Base-by-base conservation (phyloP, 2,797 vertebrate species). In the Bufotes viridis region DNA sequence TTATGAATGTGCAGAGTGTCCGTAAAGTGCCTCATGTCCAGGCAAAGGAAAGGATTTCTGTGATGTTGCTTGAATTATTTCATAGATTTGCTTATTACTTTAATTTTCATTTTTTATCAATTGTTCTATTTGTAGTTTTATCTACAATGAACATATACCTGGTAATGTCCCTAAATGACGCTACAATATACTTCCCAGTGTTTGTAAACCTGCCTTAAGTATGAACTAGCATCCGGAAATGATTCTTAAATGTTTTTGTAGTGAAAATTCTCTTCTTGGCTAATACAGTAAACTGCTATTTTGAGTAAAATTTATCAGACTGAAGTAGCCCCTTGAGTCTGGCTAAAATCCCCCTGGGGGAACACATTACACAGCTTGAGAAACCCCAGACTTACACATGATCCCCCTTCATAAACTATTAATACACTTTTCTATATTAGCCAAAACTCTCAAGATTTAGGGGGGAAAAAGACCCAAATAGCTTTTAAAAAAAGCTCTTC, bases 251-350 rank as follows among this genome's bases (percentile, higher is more conserved):
- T 42, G 57, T 22, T 34, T 80, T 58, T 18, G 34, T 61, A 60
- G 57, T 61, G 78, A 60, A 80, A 34, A 18, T 34, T 80, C 55
- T 61, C 34, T 80, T 80, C 24, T 80, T 80, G 55, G 17, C 78
- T 80, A 34, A 80, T 61, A 80, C 24, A 80, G 57, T 80, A 80
- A 60, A 80, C 57, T 60, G 78, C 57, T 84, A 84, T 72, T 84
- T 58, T 57, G 24, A 58, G 53, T 74, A 53, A 78, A 63, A 76
- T 78, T 29, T 51, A 55, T 78, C 15, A 85, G 57, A 84, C 69
- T 61, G n/a, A 60, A 76, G 58, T 49, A 61, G 55, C 78, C 84
- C 49, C 57, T 78, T 20, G 34, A 63, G 72, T 26, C 57, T 51
- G 58, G 18, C 42, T 76, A 76, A 70, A 72, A 72, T 75, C 20